Conservation (phyloP, 2,888 invertebrate genomes). For the Nineta flava region DNA sequence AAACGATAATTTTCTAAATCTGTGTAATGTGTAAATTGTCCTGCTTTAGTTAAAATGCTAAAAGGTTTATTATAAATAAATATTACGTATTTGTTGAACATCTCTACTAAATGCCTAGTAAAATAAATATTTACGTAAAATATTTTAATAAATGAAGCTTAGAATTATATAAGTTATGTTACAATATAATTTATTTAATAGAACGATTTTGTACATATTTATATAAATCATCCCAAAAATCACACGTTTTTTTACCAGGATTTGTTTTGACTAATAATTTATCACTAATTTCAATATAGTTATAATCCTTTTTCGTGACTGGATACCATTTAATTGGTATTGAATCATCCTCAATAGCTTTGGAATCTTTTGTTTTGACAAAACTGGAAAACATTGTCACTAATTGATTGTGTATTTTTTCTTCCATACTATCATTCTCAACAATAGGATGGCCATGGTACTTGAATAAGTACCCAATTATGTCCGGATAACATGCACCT, state of each 20-base stretch:
- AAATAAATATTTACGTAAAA: too few relatives aligned
- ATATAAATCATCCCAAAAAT: not conserved
- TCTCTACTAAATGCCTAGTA: too few relatives aligned
- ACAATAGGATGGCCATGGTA: not conserved
- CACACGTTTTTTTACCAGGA: not conserved
- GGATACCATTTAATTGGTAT: conserved; percentile 1
- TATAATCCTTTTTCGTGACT: not conserved
- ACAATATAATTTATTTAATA: too few relatives aligned
- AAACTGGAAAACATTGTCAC: not conserved
- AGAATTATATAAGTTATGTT: too few relatives aligned
- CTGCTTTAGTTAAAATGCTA: too few relatives aligned
- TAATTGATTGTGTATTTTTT: not conserved
- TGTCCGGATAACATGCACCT: conserved; percentile 1
- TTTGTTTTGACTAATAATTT: not conserved
- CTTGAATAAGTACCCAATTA: not conserved
- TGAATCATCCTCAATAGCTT: not conserved
- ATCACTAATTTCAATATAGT: not conserved
- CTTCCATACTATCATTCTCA: not conserved
- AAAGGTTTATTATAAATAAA: too few relatives aligned
- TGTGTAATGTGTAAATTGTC: too few relatives aligned
- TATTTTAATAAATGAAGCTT: too few relatives aligned
- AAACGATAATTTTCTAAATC: too few relatives aligned
- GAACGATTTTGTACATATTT: too few relatives aligned
- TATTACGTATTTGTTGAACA: too few relatives aligned
- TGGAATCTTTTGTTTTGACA: not conserved